Percentiles rank a stretch among this genome's conserved stretches.
These are phyloP conservation scores for Urocolius indicus DNA, from an alignment of 2,113 vertebrate genomes.

Conservation along the genomic window DNA sequence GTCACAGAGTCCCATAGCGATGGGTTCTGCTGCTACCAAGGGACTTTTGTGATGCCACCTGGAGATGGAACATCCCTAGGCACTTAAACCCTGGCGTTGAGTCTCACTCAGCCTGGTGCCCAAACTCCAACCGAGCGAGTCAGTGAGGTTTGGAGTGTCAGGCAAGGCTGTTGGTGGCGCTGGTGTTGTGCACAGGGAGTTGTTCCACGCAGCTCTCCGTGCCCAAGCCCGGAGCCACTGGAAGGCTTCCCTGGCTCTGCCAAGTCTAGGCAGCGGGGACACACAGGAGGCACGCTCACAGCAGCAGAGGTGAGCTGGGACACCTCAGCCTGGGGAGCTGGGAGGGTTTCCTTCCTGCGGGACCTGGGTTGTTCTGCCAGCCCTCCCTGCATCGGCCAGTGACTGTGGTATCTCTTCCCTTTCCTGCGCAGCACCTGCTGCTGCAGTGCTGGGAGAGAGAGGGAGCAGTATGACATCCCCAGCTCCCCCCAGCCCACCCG, in stretches of 20 bases:
- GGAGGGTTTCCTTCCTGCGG: too few relatives aligned
- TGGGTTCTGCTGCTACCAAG: background rate
- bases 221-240: background rate
- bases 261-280: rapidly evolving
- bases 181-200: too few relatives aligned
- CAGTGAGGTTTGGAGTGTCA: rapidly evolving
- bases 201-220: background rate
- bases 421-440: background rate
- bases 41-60: too few relatives aligned
- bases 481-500: background rate
- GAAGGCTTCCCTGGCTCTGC: too few relatives aligned
- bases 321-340: background rate
- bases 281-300: rapidly evolving
- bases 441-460: background rate
- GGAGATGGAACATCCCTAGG: background rate
- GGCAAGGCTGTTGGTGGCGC: background rate
- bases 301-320: background rate
- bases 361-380: background rate
- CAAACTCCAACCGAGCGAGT: background rate
- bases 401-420: background rate
- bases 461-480: background rate
- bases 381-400: background rate
- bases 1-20: background rate
- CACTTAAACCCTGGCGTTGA: background rate
- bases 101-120: background rate